Base-by-base conservation (phyloP, 2,888 invertebrate species). In the Euspilapteryx auroguttella region DNA sequence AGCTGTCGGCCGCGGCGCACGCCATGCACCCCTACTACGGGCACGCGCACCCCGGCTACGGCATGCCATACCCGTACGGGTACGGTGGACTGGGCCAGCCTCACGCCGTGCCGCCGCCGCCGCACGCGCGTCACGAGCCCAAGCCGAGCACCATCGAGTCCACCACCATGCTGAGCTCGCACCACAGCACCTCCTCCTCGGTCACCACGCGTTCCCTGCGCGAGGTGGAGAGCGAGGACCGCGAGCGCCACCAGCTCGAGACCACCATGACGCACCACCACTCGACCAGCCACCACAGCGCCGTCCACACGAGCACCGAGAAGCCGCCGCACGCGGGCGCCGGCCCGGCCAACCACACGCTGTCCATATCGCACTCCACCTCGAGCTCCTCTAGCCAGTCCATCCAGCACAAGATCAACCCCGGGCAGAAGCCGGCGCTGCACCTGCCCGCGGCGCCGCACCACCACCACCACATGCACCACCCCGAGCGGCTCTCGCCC, bases 11-110 rank as follows among this genome's bases (percentile, higher is more conserved):
- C 24, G 82, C 82, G 31, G 79, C 79, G 25, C 81, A 81, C 41
- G 79, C 80, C 13, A 82, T 82, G 77, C 87, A 86, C 58, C 85
- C 86, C 3, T 87, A 86, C 44, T 83, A 83, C 41, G 75, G 82
- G 21, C 82, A 85, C 42, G 82, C 85, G 8, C 86, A 85, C 52
- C 80, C 83, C 32, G 83, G 84, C 21, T 86, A 85, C 46, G 82
- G 84, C 23, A 83, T 83, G 55, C 81, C 85, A 29, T 82, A 82
- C 45, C 82, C 85, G 2, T 87, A 88, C 69, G 79, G 87, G 29
- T 83, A 89, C 41, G 83, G 82, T 5, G 83, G 86, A 1, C 78
- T 86, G 34, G 85, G 86, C 3, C 86, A 86, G 44, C 87, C 87
- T 2, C 86, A 86, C 42, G 82, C 86, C 4, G 83, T 86, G 47